phyloP scores from a whole-genome alignment of 2,888 invertebrate genomes.

The Platynereis dumerilii region DNA sequence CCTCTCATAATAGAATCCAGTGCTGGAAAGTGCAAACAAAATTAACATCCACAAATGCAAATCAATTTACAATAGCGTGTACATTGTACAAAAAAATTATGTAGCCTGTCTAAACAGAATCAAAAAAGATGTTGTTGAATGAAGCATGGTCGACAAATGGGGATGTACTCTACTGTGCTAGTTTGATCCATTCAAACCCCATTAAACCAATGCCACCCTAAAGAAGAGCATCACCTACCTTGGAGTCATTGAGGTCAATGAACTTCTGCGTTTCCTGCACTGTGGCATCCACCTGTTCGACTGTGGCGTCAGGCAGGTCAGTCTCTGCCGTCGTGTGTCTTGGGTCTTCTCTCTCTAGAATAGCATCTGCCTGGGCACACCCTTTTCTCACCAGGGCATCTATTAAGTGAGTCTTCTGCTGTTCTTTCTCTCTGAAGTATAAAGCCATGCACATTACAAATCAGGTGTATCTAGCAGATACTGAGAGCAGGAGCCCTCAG shows the following conservation, averaged over 20 bases:
- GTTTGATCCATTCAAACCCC: too few species aligned
- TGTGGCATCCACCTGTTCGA: constrained; percentile 70
- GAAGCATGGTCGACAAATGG: too few species aligned
- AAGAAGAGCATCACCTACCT: too few species aligned
- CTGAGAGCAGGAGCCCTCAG: too few species aligned
- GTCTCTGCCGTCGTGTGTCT: neutral
- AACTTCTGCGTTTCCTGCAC: constrained; percentile 81
- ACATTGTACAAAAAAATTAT: too few species aligned
- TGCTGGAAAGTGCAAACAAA: too few species aligned
- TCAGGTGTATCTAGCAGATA: neutral
- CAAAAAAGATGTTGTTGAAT: too few species aligned
- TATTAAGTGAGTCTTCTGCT: constrained; percentile 78
- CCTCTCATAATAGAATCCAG: neutral
- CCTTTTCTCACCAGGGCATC: constrained; percentile 74
- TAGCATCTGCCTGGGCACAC: constrained; percentile 50
- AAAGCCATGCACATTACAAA: neutral
- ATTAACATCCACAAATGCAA: too few species aligned
- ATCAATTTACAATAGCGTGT: too few species aligned
- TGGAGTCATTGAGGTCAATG: constrained; percentile 78
- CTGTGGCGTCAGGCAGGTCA: constrained; percentile 47
- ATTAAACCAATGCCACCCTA: too few species aligned
- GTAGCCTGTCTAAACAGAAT: too few species aligned
- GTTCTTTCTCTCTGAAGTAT: constrained; percentile 77
- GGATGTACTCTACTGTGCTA: too few species aligned
- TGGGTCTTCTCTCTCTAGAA: constrained; percentile 31